These are phyloP conservation scores for Drosophila littoralis DNA, from an alignment of 1,140 invertebrate species.

Conservation along the genomic window DNA sequence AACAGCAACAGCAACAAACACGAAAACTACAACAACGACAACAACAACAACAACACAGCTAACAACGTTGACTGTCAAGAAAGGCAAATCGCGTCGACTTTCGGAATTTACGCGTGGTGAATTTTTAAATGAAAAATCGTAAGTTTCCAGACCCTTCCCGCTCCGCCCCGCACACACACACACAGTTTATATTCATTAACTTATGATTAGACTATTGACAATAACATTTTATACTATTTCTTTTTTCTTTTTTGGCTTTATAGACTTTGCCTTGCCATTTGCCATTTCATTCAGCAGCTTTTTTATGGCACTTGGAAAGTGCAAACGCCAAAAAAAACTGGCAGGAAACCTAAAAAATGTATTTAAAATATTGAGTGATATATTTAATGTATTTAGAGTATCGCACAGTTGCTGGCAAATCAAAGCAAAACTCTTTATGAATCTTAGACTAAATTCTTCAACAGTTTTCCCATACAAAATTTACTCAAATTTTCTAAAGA, in stretches of 20 bases:
- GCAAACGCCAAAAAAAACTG: not conserved
- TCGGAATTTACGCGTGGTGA: conserved; percentile 84
- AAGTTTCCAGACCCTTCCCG: conserved; percentile 54
- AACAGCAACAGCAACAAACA: conserved; percentile 5
- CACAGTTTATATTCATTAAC: conserved; percentile 39
- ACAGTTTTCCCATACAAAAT: no score
- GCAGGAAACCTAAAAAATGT: not conserved
- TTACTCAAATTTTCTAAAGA: no score
- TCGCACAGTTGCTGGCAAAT: no score
- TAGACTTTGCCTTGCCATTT: conserved; percentile 10
- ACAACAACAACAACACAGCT: conserved; percentile 17
- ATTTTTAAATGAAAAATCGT: conserved; percentile 85
- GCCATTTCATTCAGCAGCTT: conserved; percentile 15
- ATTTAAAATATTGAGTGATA: not conserved
- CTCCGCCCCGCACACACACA: not conserved
- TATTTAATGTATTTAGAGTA: no score
- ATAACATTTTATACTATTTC: conserved; percentile 16
- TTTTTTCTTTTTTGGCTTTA: not conserved
- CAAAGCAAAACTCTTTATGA: no score
- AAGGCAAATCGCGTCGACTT: conserved; percentile 84
- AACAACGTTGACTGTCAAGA: conserved; percentile 53
- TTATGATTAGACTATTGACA: conserved; percentile 44
- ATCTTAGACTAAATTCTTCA: no score
- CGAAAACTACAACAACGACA: conserved; percentile 18
- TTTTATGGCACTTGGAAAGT: not conserved